These are phyloP conservation scores for Enteromius fasciolatus DNA, from an alignment of 2,797 vertebrate species.

Conservation along the genomic window DNA sequence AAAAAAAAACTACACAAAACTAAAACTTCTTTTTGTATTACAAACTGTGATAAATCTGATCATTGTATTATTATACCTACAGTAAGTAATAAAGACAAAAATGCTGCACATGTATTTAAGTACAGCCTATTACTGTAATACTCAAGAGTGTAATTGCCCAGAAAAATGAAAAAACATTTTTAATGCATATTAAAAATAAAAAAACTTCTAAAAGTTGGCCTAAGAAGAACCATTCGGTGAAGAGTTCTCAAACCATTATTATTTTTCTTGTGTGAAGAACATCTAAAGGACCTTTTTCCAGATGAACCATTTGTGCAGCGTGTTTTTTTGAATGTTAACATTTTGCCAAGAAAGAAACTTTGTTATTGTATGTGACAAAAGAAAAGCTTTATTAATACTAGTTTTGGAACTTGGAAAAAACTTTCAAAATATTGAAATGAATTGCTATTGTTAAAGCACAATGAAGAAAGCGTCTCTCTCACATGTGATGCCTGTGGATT, in stretches of 20 bases:
- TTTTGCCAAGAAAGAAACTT: background rate
- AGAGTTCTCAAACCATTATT: background rate
- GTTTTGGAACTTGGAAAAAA: background rate
- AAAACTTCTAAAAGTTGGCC: too few species aligned
- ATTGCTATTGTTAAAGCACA: background rate
- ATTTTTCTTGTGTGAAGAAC: background rate
- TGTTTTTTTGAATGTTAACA: background rate
- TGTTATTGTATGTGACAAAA: background rate
- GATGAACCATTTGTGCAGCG: background rate
- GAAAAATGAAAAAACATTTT: background rate
- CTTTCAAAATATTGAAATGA: background rate
- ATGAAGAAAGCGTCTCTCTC: background rate
- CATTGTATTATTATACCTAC: background rate
- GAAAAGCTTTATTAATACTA: background rate
- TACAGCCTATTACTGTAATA: too few species aligned
- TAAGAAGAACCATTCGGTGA: background rate
- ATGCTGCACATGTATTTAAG: background rate
- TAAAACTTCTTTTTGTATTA: background rate
- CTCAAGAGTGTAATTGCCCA: too few species aligned
- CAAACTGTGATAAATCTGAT: background rate
- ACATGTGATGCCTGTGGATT: constrained; percentile 60
- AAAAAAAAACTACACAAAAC: background rate
- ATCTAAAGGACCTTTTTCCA: background rate
- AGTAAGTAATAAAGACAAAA: background rate
- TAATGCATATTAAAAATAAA: background rate